phyloP scores from a whole-genome alignment of 2,888 invertebrate genomes.

The Aplocera efformata region DNA sequence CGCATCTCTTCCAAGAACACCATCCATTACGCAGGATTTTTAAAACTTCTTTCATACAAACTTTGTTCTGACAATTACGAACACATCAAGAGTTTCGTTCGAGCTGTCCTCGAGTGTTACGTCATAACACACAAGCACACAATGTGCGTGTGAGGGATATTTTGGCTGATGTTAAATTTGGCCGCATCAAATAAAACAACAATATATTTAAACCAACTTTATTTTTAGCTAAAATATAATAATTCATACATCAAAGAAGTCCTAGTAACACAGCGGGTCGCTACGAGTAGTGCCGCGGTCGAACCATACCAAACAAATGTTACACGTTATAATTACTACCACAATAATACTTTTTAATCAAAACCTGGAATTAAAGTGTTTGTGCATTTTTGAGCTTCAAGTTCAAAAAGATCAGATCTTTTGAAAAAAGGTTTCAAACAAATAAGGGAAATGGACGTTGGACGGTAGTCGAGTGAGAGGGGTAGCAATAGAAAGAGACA shows the following conservation, averaged over 20 bases:
- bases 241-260: slow-evolving; percentile 80
- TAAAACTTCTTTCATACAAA: too few species aligned
- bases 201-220: slow-evolving; percentile 75
- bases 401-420: slow-evolving; percentile 50
- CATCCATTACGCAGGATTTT: too few species aligned
- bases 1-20: too few species aligned
- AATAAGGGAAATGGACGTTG: slow-evolving; percentile 52
- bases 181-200: slow-evolving; percentile 42
- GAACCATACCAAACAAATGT: too few species aligned
- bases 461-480: slow-evolving; percentile 62
- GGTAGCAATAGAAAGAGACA: slow-evolving; percentile 33
- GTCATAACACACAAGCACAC: too few species aligned
- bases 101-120: too few species aligned
- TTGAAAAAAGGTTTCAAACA: slow-evolving; percentile 31
- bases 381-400: slow-evolving; percentile 44
- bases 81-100: too few species aligned
- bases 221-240: slow-evolving; percentile 81
- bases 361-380: slow-evolving; percentile 35
- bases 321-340: slow-evolving; percentile 56
- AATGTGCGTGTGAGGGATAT: too few species aligned
- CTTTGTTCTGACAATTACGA: too few species aligned
- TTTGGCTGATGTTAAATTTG: too few species aligned
- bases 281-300: too few species aligned
- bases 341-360: slow-evolving; percentile 45
- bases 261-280: slow-evolving; percentile 68